Evolutionary conservation across 2,113 vertebrate genomes (phyloP).

Genomic region (Ctenodactylus gundi): DNA sequence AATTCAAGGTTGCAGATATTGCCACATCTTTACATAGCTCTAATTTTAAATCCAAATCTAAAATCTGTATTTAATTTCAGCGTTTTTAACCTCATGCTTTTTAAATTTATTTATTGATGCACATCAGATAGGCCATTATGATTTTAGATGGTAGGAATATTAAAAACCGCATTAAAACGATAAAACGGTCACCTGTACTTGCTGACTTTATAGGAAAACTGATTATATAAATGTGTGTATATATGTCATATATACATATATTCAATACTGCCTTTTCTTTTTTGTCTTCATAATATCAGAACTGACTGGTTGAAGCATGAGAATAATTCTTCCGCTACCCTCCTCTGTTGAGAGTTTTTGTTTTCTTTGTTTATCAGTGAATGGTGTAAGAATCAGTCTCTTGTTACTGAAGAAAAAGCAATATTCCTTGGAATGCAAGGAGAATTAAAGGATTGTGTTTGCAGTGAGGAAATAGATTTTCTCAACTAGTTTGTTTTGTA

Average conservation of each 20-base stretch:
- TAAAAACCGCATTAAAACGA: slow-evolving; percentile 81
- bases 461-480: slow-evolving; percentile 47
- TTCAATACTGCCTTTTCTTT: slow-evolving; percentile 82
- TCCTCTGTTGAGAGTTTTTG: slow-evolving; percentile 67
- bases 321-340: slow-evolving; percentile 72
- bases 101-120: slow-evolving; percentile 85
- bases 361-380: slow-evolving; percentile 55
- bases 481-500: slow-evolving; percentile 69
- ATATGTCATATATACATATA: slow-evolving; percentile 85
- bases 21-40: slow-evolving; percentile 72
- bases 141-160: slow-evolving; percentile 80
- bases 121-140: slow-evolving; percentile 75
- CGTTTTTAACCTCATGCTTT: slow-evolving; percentile 81
- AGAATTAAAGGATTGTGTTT: slow-evolving; percentile 65
- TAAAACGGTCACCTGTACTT: slow-evolving; percentile 81
- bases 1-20: slow-evolving; percentile 78
- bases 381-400: slow-evolving; percentile 73
- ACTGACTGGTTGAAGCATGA: slow-evolving; percentile 77
- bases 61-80: slow-evolving; percentile 83
- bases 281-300: slow-evolving; percentile 74
- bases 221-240: slow-evolving; percentile 78
- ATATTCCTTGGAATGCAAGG: slow-evolving; percentile 81
- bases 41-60: slow-evolving; percentile 81
- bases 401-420: slow-evolving; percentile 84
- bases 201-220: slow-evolving; percentile 84